phyloP scores from a whole-genome alignment of 2,113 vertebrate genomes.

The Melanerpes formicivorus region DNA sequence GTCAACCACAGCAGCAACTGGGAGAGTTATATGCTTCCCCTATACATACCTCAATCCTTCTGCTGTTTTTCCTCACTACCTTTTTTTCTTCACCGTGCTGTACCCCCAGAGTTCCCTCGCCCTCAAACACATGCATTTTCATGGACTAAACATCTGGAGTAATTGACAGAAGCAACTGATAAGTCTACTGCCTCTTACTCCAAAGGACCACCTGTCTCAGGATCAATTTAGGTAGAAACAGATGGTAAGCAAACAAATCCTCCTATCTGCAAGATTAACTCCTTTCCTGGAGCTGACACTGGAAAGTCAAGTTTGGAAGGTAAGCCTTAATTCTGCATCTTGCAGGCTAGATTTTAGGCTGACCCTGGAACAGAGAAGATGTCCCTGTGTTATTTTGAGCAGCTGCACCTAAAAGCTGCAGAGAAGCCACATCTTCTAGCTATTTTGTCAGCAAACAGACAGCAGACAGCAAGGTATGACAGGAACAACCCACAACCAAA shows the following conservation, averaged over 20 bases:
- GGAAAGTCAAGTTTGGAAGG: background rate
- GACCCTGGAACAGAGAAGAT: background rate
- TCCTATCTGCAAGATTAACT: background rate
- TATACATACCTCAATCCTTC: fast-evolving
- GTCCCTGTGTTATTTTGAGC: background rate
- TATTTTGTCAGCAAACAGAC: background rate
- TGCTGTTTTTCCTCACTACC: no score
- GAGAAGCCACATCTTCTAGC: background rate
- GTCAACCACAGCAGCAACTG: background rate
- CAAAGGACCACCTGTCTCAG: background rate
- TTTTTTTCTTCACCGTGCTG: background rate
- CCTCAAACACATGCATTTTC: background rate
- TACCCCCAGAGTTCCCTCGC: background rate
- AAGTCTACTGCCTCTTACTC: background rate
- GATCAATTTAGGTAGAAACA: background rate
- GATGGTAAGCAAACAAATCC: background rate
- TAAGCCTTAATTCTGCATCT: background rate
- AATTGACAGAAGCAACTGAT: background rate
- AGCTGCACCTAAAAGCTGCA: background rate
- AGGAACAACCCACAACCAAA: background rate
- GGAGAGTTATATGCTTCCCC: background rate
- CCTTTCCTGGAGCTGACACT: background rate
- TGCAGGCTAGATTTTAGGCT: background rate
- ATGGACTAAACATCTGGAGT: background rate
- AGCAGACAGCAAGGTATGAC: background rate